Base-by-base conservation (phyloP, 1,140 invertebrate species). In the Ganaspis sp. region DNA sequence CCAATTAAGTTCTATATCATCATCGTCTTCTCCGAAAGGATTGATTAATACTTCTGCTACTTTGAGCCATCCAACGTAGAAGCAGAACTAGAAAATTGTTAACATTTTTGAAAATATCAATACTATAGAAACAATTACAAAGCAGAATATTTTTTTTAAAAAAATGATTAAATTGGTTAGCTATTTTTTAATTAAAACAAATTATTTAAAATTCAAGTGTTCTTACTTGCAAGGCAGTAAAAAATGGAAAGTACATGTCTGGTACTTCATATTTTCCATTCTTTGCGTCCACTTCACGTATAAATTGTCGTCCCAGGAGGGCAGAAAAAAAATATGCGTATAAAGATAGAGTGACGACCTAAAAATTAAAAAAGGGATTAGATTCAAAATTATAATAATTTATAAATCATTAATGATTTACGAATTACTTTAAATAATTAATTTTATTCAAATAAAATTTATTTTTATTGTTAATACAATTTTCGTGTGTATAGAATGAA, bases 31-130 rank as follows among this genome's bases (percentile, higher is more conserved):
- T 9, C 97, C 97, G 86, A 98, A 98, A 2, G 96, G 96, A 92
- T 97, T 97, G 73, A 97, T 97, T 72, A 97, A 92, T 4, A 97
- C 96, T 89, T 98, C 97, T 12, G 97, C 97, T 17, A 98, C 97
- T 94, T 99, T 98, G 34, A 99, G 90, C 98, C 98, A 99, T 19
- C 98, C 98, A 84, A 99, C 95, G 92, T 98, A 99, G 91, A 99
- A 99, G 87, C 97, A 96, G 89, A 99, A 99, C 96, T 98, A n/a
- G 92, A 19, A 86, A 87, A 72, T n/a, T n/a, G 15, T 49, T 26
- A 45, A 45, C 3, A 12, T 45, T 40, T 40, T 40, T 70, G 42
- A 4, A 72, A 42, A 12, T 54, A 37, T 37, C 26, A 70, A 69
- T 72, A 34, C 34, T n/a, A 40, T n/a, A n/a, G n/a, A n/a, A n/a